Percentiles rank a stretch among this genome's conserved stretches.
These are phyloP conservation scores for Delia radicum DNA, from an alignment of 1,140 invertebrate species.

Conservation along the genomic window DNA sequence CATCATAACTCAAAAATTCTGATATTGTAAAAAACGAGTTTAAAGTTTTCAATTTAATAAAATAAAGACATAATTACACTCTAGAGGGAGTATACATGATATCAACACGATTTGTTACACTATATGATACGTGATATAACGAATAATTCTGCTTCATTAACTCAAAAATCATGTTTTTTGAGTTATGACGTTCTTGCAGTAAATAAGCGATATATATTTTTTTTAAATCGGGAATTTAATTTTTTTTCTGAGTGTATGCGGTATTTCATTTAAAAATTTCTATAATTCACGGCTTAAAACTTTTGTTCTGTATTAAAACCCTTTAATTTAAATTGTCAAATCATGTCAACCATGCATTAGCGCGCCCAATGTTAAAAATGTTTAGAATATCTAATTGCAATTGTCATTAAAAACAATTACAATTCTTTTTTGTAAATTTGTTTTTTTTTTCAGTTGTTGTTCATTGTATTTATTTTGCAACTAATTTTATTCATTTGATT, in stretches of 20 bases:
- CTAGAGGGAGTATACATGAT: no score
- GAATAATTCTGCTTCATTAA: no score
- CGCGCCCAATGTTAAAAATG: background rate
- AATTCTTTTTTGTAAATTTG: background rate
- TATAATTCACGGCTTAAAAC: background rate
- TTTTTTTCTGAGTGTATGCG: background rate
- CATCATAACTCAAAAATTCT: no score
- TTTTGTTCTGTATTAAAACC: background rate
- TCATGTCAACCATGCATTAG: constrained; percentile 1
- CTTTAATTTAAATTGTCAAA: background rate
- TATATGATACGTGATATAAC: no score
- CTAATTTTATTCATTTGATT: background rate
- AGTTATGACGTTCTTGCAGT: no score
- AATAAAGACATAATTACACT: no score
- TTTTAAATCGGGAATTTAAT: no score
- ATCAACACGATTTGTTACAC: no score
- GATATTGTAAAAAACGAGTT: no score
- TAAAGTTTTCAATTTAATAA: no score
- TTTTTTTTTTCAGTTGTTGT: background rate
- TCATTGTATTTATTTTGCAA: background rate
- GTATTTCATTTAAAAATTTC: background rate
- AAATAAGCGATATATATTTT: no score
- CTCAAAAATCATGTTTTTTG: no score
- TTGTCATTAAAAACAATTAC: constrained; percentile 5
- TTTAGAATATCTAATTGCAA: background rate